Evolutionary conservation across 1,140 invertebrate species (phyloP), one percentile per base, ranked within the genome.

Genomic region (Anoplophora glabripennis): DNA sequence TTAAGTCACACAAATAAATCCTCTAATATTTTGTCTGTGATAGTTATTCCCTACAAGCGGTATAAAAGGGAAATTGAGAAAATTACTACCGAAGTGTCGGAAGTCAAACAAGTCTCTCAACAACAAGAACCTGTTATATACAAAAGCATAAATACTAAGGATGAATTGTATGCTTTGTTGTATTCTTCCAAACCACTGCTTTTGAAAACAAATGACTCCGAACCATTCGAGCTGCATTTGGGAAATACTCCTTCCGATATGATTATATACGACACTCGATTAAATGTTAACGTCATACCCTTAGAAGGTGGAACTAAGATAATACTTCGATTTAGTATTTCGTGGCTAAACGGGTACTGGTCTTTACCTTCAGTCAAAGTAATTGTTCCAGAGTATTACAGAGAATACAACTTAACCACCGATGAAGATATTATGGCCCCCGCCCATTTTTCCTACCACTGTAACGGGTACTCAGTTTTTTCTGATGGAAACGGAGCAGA

Each of bases 361-460:
- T 72, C 60, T 18, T 52, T 75, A 35, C 60, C 54, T 15, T 59
- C 61, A 10, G 66, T 74, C 1, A 63, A 65, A 59, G 48, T 72
- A 3, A 51, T 36, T n/a, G 61, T 61, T 12, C 45, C 55, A 11
- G 45, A 42, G 21, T 18, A 62, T 44, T 54, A 53, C 17, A 36
- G 36, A 2, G 62, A 56, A 15, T 65, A 61, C 35, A 65, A 59
- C 54, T 59, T 78, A 35, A 63, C 10, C 4, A 61, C 68, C 0
- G 64, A 55, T 0, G 56, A 61, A 21, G 64, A 71, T 10, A 75
- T 82, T 15, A 60, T 65, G 11, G 80, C 80, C 48, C 77, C 81
- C n/a, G 54, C 53, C 8, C 57, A 68, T 15, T 82, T 81, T 66
- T 83, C 81, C 1, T 83, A 83, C 62, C 80, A 83, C 53, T 83